Base-by-base conservation (phyloP, 2,888 invertebrate species). In the Stenurella melanura region DNA sequence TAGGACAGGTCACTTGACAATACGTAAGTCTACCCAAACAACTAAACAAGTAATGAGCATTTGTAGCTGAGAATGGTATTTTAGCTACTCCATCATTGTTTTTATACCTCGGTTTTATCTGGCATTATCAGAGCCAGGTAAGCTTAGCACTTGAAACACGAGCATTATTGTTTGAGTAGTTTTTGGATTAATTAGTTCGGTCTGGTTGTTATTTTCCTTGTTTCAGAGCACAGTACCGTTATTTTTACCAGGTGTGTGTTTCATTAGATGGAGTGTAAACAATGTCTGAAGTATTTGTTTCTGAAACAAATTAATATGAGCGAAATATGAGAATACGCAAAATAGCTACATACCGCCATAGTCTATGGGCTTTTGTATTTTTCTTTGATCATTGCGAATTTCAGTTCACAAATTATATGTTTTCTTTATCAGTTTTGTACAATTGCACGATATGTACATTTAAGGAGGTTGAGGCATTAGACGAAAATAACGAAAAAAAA, bases 191-290 rank as follows among this genome's bases (percentile, higher is more conserved):
- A n/a, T 50, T 15, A 50, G 12, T 50, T n/a, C n/a, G 50, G 15
- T 50, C n/a, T 50, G 15, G n/a, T 42, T 42, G 42, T 50, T 50
- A 50, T 50, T 50, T 50, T n/a, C 50, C n/a, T 50, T 50, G n/a
- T 50, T 50, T 50, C 3, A 50, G 50, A 50, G n/a, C 50, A 50
- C 50, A 50, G 12, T 7, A 50, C 4, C n/a, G n/a, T 15, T 50
- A n/a, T 50, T n/a, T 12, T 42, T 42, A 15, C 50, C n/a, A n/a
- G 0, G n/a, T 5, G 7, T 50, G 15, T 50, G n/a, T 50, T 50
- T 50, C 6, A 50, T 50, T 50, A 50, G 50, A 50, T 50, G n/a
- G 3, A 12, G 50, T 5, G 15, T n/a, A 50, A 50, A 50, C 42
- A 42, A 2, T 42, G 3, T 4, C 15, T 42, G 50, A n/a, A 50